Base-by-base conservation (phyloP, 2,888 invertebrate genomes). In the Amphipyra berbera region DNA sequence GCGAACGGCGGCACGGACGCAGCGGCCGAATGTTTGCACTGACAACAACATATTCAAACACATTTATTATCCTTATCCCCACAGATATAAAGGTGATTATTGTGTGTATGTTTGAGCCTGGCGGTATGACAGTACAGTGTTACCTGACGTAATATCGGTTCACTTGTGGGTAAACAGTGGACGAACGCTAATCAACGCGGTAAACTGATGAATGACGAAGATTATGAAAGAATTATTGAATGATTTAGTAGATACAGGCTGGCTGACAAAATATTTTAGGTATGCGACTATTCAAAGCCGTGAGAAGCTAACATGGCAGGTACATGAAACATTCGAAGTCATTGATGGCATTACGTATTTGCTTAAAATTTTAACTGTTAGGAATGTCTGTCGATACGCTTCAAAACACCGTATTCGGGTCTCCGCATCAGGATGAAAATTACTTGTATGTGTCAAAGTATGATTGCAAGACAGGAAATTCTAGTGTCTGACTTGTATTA, bases 111-210 rank as follows among this genome's bases (percentile, higher is more conserved):
- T 47, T 41, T 6, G 9, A 12, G 41, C 38, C 15, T 57, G 66
- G 67, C 68, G 78, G 81, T 78, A 65, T 85, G 77, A 76, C 88
- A 84, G 82, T 80, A 84, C 78, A 74, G 81, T 83, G 86, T 84
- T 85, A 87, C 83, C 81, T 87, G 83, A 85, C 81, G 87, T 85
- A 83, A 84, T 82, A 82, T 83, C 84, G 83, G 85, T 79, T 78
- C 81, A 81, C 77, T 83, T 78, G 75, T 76, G 73, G 68, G 70
- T 73, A 83, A 86, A 86, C 80, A 82, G 79, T 65, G 76, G 76
- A 80, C 78, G 78, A 68, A 79, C 75, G 84, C 83, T 86, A 87
- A 85, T 84, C 82, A 85, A 77, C 73, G 73, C 78, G 71, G 71
- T 82, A 81, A 82, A 81, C 82, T 80, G 78, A 79, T 79, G 77